These are phyloP conservation scores for Cherax destructor DNA, from an alignment of 1,140 invertebrate genomes.

Conservation along the genomic window DNA sequence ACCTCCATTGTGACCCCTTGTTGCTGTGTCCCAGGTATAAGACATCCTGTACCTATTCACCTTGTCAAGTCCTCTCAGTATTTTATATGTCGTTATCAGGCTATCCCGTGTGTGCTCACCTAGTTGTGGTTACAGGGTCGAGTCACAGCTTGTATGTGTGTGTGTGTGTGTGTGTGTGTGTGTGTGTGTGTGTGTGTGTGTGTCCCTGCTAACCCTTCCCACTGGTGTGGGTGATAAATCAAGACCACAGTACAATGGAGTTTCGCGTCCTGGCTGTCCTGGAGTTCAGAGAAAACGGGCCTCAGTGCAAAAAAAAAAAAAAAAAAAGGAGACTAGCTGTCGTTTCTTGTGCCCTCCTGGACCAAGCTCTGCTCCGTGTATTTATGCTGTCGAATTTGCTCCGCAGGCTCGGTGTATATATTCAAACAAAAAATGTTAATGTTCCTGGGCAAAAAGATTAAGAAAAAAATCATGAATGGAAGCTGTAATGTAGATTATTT, in stretches of 20 bases:
- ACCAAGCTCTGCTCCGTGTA: neutral
- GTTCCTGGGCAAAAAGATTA: neutral
- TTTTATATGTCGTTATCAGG: no score
- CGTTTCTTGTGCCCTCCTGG: neutral
- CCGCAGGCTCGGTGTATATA: no score
- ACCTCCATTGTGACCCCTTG: no score
- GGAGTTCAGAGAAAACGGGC: neutral
- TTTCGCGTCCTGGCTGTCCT: neutral
- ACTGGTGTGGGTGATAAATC: slow-evolving; percentile 36
- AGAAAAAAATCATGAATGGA: neutral
- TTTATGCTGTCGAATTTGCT: neutral
- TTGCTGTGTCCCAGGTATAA: no score
- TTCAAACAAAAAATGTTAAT: no score
- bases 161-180: slow-evolving; percentile 2
- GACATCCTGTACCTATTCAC: no score
- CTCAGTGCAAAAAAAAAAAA: slow-evolving; percentile 19
- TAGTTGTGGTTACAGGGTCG: no score
- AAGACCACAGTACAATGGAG: slow-evolving; percentile 17
- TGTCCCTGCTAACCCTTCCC: slow-evolving; percentile 22
- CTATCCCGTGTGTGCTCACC: no score
- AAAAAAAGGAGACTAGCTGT: neutral
- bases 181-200: slow-evolving; percentile 2
- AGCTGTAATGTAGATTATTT: no score
- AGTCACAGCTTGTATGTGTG: neutral
- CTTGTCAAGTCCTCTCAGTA: no score